These are phyloP conservation scores for Nomada lathburiana DNA, from an alignment of 2,888 invertebrate species.

Conservation along the genomic window DNA sequence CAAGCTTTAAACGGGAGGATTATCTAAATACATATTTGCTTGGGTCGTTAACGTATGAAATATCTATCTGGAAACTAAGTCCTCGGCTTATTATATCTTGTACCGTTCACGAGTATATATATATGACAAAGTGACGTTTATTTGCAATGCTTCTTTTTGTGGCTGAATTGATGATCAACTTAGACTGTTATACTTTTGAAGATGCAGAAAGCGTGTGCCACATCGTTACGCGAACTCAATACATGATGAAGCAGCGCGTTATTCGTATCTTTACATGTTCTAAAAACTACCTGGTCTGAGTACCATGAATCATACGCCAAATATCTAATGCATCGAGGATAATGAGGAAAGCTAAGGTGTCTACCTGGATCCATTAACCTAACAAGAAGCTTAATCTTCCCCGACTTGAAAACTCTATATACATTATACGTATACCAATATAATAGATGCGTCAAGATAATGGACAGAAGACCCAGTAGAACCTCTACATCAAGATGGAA, in stretches of 20 bases:
- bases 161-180: neutral
- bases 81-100: too few relatives aligned
- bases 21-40: constrained; percentile 11
- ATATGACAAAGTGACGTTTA: neutral
- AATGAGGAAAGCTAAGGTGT: too few relatives aligned
- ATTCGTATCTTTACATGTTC: too few relatives aligned
- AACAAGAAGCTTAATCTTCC: neutral
- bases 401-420: neutral
- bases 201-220: neutral
- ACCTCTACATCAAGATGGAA: neutral
- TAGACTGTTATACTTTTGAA: neutral
- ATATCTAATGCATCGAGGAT: too few relatives aligned
- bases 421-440: neutral
- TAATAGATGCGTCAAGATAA: neutral
- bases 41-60: constrained; percentile 13
- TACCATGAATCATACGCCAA: too few relatives aligned
- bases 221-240: too few relatives aligned
- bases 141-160: neutral
- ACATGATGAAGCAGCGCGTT: too few relatives aligned
- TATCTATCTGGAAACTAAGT: neutral
- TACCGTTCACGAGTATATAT: neutral
- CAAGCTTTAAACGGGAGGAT: constrained; percentile 5
- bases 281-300: too few relatives aligned
- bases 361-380: neutral
- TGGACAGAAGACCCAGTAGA: neutral